These are phyloP conservation scores for Coccyzus lansbergi DNA, from an alignment of 2,797 vertebrate species.

Conservation along the genomic window DNA sequence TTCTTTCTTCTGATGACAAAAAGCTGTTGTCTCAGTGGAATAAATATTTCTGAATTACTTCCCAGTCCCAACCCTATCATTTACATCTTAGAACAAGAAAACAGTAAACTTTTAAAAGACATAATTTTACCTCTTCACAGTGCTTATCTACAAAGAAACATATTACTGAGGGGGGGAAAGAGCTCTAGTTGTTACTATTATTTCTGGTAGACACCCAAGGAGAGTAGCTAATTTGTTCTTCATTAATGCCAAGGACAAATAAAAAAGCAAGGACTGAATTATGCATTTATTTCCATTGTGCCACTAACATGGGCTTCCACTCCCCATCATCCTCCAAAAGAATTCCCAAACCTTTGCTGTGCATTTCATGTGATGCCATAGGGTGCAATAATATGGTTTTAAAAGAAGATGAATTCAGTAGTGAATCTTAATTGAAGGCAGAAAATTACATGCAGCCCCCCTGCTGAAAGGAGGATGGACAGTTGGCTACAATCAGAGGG, in stretches of 20 bases:
- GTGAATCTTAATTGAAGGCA: constrained; percentile 64
- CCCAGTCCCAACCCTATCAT: constrained; percentile 76
- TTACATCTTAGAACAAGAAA: constrained; percentile 80
- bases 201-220: constrained; percentile 84
- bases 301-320: constrained; percentile 62
- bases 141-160: constrained; percentile 88
- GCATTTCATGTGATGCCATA: constrained; percentile 68
- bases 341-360: constrained; percentile 68
- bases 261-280: constrained; percentile 73
- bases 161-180: constrained; percentile 73
- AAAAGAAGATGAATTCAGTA: constrained; percentile 66
- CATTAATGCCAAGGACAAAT: constrained; percentile 85
- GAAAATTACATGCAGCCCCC: constrained; percentile 64
- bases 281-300: constrained; percentile 77
- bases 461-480: constrained; percentile 52
- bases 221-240: constrained; percentile 84
- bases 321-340: constrained; percentile 66
- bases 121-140: constrained; percentile 82
- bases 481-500: constrained; percentile 11
- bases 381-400: constrained; percentile 62
- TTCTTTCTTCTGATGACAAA: constrained; percentile 79
- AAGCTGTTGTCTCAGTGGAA: constrained; percentile 75
- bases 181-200: constrained; percentile 79
- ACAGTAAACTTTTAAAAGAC: constrained; percentile 82
- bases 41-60: constrained; percentile 80